Base-by-base conservation (phyloP, 1,140 invertebrate genomes). In the Drosophila leontia region DNA sequence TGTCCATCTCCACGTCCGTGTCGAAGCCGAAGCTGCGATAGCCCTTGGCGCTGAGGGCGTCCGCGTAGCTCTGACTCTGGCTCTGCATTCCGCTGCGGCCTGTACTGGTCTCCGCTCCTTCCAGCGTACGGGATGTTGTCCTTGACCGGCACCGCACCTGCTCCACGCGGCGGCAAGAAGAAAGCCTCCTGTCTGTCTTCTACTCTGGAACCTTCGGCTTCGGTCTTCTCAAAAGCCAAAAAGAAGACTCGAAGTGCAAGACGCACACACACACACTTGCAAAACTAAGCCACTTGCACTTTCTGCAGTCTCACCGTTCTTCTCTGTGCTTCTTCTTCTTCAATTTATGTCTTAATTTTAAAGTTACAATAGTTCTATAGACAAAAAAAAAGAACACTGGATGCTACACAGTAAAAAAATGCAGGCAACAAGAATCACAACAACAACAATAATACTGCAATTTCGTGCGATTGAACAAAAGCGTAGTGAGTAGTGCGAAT, bases 21-120 rank as follows among this genome's bases (percentile, higher is more conserved):
- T 92, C 91, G 78, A 92, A 92, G 17, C 90, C 91, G 76, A 92
- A 92, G 74, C 87, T 92, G 60, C 80, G 85, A 60, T 87, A 92
- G 15, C 91, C 91, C 57, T 92, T 92, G 55, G 81, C 80, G 55
- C 86, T 92, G 35, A 92, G 60, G 65, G 91, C 91, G 76, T 92
- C 91, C 45, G 75, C 78, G 76, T 92, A 92, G 78, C 84, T 92
- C 75, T 57, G 55, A 37, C 55, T 57, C n/a, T 57, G 55, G 55
- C 47, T 61, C 70, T 91, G 85, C 91, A 92, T 92, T 57, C 74
- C 67, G 35, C 60, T 39, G 34, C 45, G 35, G 51, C 34, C 51
- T 29, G 44, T 26, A 23, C 19, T 35, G 55, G 62, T 6, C 8
- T 51, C 11, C 13, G 26, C 47, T 26, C 39, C 47, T 59, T 37